Evolutionary conservation across 2,888 invertebrate genomes (phyloP), one percentile per base, ranked within the genome.

Genomic region (Philaethria dido): DNA sequence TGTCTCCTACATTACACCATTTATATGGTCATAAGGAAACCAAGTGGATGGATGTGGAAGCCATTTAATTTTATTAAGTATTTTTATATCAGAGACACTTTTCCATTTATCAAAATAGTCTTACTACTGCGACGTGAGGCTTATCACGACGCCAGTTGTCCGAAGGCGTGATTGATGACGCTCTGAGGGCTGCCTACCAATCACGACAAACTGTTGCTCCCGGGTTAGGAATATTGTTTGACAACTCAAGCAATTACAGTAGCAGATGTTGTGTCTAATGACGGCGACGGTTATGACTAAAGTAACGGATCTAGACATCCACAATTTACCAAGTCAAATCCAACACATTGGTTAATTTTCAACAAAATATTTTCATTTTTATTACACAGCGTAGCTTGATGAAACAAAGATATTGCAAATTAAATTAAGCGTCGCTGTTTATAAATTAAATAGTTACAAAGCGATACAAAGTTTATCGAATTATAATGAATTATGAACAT

Each of bases 171-270:
- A 65, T 65, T 65, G 50, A 65, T 65, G 50, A 60, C 48, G 14
- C 45, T 50, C 39, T 39, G 25, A n/a, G 11, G 50, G n/a, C 39
- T 59, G 18, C 47, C 39, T 44, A 52, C 42, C 60, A 60, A 57
- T 64, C 48, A 48, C 13, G 50, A 33, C 65, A 50, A 65, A 65
- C 65, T 65, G 65, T 65, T 65, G 65, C 65, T 65, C 60, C 20
- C 8, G 65, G 65, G 64, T 44, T 60, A 60, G 50, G 18, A 50
- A 65, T 65, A 60, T 50, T 60, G 50, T 50, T 44, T 50, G 65
- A 65, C 59, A 60, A 65, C 48, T 60, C 42, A 44, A 33, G 59
- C 60, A 65, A 65, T 65, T 65, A 65, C 50, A 60, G 45, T 44
- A 50, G 48, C 65, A 64, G 64, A 64, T 64, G 57, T 64, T 36